Evolutionary conservation across 2,797 vertebrate species (phyloP).

Genomic region (Avahi laniger): DNA sequence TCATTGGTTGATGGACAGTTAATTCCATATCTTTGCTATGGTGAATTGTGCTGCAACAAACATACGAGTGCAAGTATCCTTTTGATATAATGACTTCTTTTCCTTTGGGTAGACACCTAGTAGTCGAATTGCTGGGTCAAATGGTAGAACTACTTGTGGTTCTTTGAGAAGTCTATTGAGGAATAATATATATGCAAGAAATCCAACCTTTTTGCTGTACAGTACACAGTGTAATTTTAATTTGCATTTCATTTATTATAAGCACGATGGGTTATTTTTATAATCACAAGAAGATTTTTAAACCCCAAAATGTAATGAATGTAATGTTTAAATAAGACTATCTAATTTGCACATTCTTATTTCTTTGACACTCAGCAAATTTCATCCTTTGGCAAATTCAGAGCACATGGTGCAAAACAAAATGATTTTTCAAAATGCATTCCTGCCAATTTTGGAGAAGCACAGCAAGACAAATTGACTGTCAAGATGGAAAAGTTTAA

Average conservation of each 20-base stretch:
- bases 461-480: conserved; percentile 52
- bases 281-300: conserved; percentile 2
- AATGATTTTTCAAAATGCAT: not conserved
- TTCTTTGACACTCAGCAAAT: conserved; percentile 38
- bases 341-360: not conserved
- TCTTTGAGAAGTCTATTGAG: not conserved
- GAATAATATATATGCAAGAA: not conserved
- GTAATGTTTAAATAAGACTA: not conserved
- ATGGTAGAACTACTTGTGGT: not conserved
- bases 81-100: not conserved
- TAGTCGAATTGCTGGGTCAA: not conserved
- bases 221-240: not conserved
- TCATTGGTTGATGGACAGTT: not conserved
- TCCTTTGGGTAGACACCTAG: not conserved
- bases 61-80: not conserved
- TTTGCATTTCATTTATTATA: conserved; percentile 30
- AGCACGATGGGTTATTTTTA: conserved; percentile 33
- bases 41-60: not conserved
- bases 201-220: not conserved
- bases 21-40: not conserved
- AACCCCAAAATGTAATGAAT: conserved; percentile 3
- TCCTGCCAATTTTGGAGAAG: conserved; percentile 29
- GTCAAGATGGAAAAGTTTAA: conserved; percentile 53
- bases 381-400: conserved; percentile 26
- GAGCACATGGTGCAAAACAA: not conserved